These are phyloP conservation scores for Simalia tracyae DNA, from an alignment of 2,797 vertebrate genomes.

Conservation along the genomic window DNA sequence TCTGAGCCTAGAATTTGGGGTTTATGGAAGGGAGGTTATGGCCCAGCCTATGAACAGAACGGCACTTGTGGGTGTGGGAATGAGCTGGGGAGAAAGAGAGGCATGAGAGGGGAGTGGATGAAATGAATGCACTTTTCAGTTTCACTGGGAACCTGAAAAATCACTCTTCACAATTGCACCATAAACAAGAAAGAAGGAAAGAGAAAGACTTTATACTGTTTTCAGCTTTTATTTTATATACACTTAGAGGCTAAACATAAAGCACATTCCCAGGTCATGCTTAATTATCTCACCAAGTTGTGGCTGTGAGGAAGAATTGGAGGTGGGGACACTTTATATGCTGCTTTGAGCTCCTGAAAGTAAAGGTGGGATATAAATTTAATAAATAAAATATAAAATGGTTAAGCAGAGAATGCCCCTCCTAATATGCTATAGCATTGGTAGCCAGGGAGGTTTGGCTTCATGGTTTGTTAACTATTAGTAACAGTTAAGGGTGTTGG, in stretches of 20 bases:
- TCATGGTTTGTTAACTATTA: background rate
- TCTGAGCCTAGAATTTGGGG: background rate
- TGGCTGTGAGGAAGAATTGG: background rate
- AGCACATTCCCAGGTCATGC: background rate
- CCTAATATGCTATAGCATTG: background rate
- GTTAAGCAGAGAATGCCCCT: background rate
- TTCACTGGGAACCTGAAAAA: background rate
- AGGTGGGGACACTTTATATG: background rate
- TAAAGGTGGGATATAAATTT: background rate
- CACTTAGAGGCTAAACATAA: background rate
- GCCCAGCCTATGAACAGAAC: background rate
- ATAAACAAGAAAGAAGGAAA: background rate
- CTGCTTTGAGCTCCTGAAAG: background rate
- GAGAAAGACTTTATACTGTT: background rate
- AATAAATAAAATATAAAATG: background rate
- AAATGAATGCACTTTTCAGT: background rate
- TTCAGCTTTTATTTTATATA: background rate
- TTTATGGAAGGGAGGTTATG: slow-evolving; percentile 15
- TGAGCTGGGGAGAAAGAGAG: background rate
- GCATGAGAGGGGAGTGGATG: no score
- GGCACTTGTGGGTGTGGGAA: background rate
- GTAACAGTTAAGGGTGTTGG: background rate
- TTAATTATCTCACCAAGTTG: background rate
- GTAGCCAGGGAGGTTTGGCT: background rate
- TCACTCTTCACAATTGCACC: background rate